Base-by-base conservation (phyloP, 1,140 invertebrate species). In the Habropoda laboriosa region DNA sequence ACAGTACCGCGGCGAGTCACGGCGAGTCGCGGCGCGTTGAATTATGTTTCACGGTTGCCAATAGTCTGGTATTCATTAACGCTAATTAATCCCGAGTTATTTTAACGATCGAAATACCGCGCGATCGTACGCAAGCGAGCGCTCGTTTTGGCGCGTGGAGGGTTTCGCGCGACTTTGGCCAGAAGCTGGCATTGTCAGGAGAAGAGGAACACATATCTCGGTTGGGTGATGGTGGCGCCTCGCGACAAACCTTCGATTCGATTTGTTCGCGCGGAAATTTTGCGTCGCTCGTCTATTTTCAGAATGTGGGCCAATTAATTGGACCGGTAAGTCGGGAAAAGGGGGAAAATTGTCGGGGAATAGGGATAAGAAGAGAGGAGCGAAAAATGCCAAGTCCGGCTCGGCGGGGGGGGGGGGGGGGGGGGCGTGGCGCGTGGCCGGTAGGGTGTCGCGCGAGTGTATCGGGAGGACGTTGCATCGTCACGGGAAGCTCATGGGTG, bases 401-500 rank as follows among this genome's bases (percentile, higher is more conserved):
- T 47, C 49, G 49, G 18, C 1, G 6, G 21, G 1, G 21, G 21
- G 6, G 2, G 21, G n/a, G 21, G 4, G 16, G 51, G 24, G 24
- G 24, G 76, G 35, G 57, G 38, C 58, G 67, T 70, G 66, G 35
- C 75, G 42, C 32, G n/a, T 27, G 32, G 57, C 58, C n/a, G 13
- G 53, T 35, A 6, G 24, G 18, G 24, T 13, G 76, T 53, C 53
- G 68, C 55, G 58, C 55, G 35, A 57, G 4, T 12, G 45, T 51
- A 66, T 45, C 49, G 68, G 61, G 77, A 81, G 83, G 87, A 88
- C 86, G 89, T 90, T 87, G 87, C 88, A 86, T 86, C 87, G 81
- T 38, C 85, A n/a, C n/a, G n/a, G 81, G 86, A 87, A 87, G 88
- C 88, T 90, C 90, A 90, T 86, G 92, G 90, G 92, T 92, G 92